phyloP scores from a whole-genome alignment of 2,797 vertebrate genomes.

The Eulemur mongoz region DNA sequence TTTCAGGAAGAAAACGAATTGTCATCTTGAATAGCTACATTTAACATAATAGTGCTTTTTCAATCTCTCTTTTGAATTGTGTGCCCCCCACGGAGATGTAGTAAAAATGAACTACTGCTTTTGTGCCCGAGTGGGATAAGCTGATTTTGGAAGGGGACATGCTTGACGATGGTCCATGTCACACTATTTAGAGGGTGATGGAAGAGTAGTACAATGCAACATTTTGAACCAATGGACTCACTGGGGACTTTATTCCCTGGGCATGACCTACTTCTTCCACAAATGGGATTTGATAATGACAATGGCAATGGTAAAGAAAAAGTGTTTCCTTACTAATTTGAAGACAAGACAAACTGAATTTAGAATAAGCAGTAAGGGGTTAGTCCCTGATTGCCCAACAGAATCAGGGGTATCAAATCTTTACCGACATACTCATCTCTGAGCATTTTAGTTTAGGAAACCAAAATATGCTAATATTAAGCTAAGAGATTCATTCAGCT shows the following conservation, averaged over 20 bases:
- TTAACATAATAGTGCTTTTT: slow-evolving; percentile 36
- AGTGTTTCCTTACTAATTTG: slow-evolving; percentile 8
- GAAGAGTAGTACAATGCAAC: not conserved
- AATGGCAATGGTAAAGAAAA: slow-evolving; percentile 37
- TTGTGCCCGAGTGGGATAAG: slow-evolving; percentile 38
- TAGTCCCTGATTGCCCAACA: not conserved
- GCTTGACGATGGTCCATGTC: not conserved
- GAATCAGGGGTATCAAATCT: not conserved
- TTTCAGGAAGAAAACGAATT: slow-evolving; percentile 35
- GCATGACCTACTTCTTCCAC: not conserved
- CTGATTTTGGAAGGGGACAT: slow-evolving; percentile 37
- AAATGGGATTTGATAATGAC: not conserved
- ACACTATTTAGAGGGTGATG: not conserved
- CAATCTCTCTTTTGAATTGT: slow-evolving; percentile 26
- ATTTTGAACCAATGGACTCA: not conserved
- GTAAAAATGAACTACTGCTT: slow-evolving; percentile 37
- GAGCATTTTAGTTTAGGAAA: slow-evolving; percentile 42
- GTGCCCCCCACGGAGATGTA: not conserved
- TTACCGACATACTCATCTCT: not conserved
- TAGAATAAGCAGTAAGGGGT: not conserved
- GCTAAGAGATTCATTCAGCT: slow-evolving; percentile 35
- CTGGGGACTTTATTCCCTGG: not conserved
- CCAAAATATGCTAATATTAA: not conserved
- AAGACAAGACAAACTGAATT: not conserved
- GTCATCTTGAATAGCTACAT: not conserved